Evolutionary conservation across 2,113 vertebrate genomes (phyloP), one percentile per base, ranked within the genome.

Genomic region (Eretmochelys imbricata): DNA sequence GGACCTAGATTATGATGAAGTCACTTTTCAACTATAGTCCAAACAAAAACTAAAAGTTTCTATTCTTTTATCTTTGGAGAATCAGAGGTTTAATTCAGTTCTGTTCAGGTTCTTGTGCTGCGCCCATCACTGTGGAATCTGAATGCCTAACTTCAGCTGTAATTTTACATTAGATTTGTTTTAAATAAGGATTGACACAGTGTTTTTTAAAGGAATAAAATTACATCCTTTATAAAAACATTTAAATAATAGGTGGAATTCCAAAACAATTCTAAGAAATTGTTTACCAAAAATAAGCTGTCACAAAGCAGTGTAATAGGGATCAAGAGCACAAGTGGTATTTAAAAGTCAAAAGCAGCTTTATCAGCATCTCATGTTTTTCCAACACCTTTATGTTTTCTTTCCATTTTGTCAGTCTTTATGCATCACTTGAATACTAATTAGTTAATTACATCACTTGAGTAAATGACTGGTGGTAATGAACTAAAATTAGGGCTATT

Each of bases 1-100:
- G 31, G 9, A 17, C 10, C 27, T 51, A 1, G 9, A 8, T 3
- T 35, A 51, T 0, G 1, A 78, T 25, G 53, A 88, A 35, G 48
- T 1, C 89, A 29, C 29, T 90, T 72, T 69, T 22, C 25, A 95
- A 84, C 4, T 31, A 27, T 4, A 59, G 48, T 4, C 31, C 16
- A 89, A 89, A 82, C 7, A 82, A 57, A 84, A 51, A 19, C 10
- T 27, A 89, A 83, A 87, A 82, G 10, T 0, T 38, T n/a, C 13
- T 65, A 1, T 65, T 89, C 81, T 42, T 59, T 29, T 59, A 59
- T 29, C 25, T 12, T 25, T 29, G 29, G 57, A 10, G 10, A 13
- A 29, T 59, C 57, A 59, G 27, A 59, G 57, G 57, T 27, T 59
- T 27, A 59, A 59, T 59, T 59, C 57, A 59, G 29, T 59, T 59